Base-by-base conservation (phyloP, 2,888 invertebrate species). In the Tachystola acroxantha region DNA sequence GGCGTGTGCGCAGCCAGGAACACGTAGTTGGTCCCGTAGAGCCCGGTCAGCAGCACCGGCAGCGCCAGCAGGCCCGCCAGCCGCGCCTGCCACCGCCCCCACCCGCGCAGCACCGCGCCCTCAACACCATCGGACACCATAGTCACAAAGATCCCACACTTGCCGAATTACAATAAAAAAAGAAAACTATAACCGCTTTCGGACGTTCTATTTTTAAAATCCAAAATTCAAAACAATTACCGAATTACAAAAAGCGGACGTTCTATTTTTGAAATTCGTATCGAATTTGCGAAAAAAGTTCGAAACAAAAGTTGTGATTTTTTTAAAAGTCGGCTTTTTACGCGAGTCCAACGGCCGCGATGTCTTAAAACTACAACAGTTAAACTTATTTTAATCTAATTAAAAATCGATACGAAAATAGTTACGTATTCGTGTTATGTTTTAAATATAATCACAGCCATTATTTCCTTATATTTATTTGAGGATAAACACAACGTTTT, bases 1-100 rank as follows among this genome's bases (percentile, higher is more conserved):
- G 71, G 68, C 4, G 75, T 72, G 26, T 70, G 68, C 1, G 73
- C 81, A 0, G 85, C 85, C 2, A 85, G 70, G 64, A 85, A 85
- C 47, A 85, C 84, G 53, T 85, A 85, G 70, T 84, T 85, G 61
- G 82, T 79, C 26, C 78, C 74, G 58, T 82, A 84, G 36, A 79
- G 70, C 39, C 84, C 80, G 5, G 82, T 82, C 24, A 80, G 72
- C 65, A 79, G 56, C 60, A 79, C 78, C 12, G 78, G 80, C 59
- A 89, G 58, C 48, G 82, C 80, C 64, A 84, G 70, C 56, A 84
- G 68, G 54, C 59, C 50, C 53, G 81, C 80, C 62, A 82, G 64
- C 44, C 81, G 68, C 57, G 59, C 72, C 66, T 80, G 82, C 84
- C 82, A 81, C 41, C 74, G 54, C 27, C 81, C 79, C 74, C 77